Base-by-base conservation (phyloP, 2,888 invertebrate genomes). In the Neria commutata region DNA sequence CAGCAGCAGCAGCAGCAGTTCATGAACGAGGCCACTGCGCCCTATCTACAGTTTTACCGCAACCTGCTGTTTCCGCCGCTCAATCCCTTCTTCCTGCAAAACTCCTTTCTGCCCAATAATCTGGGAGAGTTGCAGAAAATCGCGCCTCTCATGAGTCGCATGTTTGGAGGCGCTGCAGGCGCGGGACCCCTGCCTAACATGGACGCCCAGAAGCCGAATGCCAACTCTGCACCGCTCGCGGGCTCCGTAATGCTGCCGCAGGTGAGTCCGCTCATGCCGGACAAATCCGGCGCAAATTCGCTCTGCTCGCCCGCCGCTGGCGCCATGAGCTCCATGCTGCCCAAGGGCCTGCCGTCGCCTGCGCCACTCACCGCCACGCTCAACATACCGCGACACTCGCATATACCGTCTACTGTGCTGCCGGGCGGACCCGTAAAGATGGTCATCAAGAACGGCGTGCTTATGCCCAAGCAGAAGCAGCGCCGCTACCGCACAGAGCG, bases 391-490 rank as follows among this genome's bases (percentile, higher is more conserved):
- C 65, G 60, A 19, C 71, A 62, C 42, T 52, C 59, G 33, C 68
- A 47, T 58, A 64, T 71, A 56, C 60, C 69, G 17, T 61, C 67
- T 8, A 65, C 71, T 3, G 68, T 76, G 26, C 68, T 77, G 40
- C 74, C 85, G 46, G 84, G 85, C 2, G 85, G 86, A 23, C 81
- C 83, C 25, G 80, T 93, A 0, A 92, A 93, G 80, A 92, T 94
- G 92, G 93, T 94, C 0, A 91, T 94, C 55, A 94, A 94, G 79
- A 94, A 94, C 72, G 94, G 94, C 0, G 89, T 94, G 0, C 83
- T 94, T 2, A 93, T 94, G 89, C 94, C 94, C 1, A 95, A 95
- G 72, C 94, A 94, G 74, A 95, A 95, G 72, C 95, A 95, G 79
- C 83, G 94, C 51, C 87, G 95, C 42, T 95, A 95, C 76, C 85